Evolutionary conservation across 2,113 vertebrate species (phyloP).

Genomic region (Acanthisitta chloris): DNA sequence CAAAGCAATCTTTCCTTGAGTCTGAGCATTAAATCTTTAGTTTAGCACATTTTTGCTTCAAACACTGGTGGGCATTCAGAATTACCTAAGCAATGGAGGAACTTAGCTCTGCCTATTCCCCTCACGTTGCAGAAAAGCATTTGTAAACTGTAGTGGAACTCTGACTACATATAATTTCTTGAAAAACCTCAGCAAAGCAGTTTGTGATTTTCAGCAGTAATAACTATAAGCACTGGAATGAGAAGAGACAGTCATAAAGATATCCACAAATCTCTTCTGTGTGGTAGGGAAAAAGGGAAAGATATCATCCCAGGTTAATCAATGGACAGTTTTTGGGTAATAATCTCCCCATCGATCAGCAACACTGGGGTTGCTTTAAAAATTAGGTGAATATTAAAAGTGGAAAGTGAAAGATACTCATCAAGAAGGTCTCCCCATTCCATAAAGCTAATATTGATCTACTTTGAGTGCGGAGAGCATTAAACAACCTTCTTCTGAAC

Average conservation of each 20-base stretch:
- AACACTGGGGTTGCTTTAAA: background rate
- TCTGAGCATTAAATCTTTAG: background rate
- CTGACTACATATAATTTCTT: background rate
- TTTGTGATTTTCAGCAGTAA: background rate
- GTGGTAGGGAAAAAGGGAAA: background rate
- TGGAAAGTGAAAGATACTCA: background rate
- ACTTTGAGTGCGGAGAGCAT: background rate
- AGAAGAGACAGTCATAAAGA: background rate
- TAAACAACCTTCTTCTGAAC: background rate
- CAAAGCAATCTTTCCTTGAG: background rate
- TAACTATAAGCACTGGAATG: background rate
- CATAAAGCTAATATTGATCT: background rate
- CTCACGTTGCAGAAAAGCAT: background rate
- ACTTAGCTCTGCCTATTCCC: background rate
- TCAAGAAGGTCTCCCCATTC: background rate
- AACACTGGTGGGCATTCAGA: background rate
- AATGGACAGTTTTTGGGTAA: background rate
- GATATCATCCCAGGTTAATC: background rate
- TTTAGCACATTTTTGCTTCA: background rate
- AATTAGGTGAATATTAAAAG: background rate
- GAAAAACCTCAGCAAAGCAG: background rate
- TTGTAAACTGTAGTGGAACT: background rate
- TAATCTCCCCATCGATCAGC: background rate
- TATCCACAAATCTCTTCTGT: background rate
- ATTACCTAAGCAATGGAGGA: background rate